Evolutionary conservation across 2,888 invertebrate genomes (phyloP), one percentile per base, ranked within the genome.

Genomic region (Dascillus cervinus): DNA sequence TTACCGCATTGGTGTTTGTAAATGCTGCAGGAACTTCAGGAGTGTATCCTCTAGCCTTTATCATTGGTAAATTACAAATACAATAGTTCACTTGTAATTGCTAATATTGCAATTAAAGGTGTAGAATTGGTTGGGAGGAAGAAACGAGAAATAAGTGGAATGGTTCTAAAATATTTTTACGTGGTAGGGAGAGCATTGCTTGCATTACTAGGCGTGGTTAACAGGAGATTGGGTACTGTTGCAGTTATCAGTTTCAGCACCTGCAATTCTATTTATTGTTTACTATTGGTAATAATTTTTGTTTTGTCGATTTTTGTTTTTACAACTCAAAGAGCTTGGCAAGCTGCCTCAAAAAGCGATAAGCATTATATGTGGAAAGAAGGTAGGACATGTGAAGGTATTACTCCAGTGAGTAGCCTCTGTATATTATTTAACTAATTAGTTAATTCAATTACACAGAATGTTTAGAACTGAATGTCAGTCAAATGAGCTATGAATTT

Each of bases 71-170:
- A 39, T 38, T 20, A n/a, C n/a, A n/a, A n/a, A n/a, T n/a, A n/a
- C n/a, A n/a, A n/a, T n/a, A n/a, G n/a, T n/a, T n/a, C n/a, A n/a
- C n/a, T n/a, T n/a, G n/a, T n/a, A n/a, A n/a, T n/a, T n/a, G n/a
- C n/a, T n/a, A n/a, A n/a, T n/a, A n/a, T n/a, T n/a, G n/a, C n/a
- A n/a, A 34, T 51, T 56, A 23, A 45, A 71, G 72, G 75, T 21
- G 73, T 79, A 21, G 79, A 79, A 64, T 69, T 78, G 66, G 78
- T 79, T 22, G 79, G 79, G 1, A 71, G 71, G 9, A 66, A 64
- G 13, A 73, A 71, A 49, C 66, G 79, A 5, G 76, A 77, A 55
- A 66, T 77, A 55, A 74, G 75, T 19, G 75, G 76, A 13, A 71
- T 76, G 20, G 68, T 75, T 13, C 59, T 77, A 26, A 75, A 77